Evolutionary conservation across 1,140 invertebrate species (phyloP).

Genomic region (Drosophila yakuba): DNA sequence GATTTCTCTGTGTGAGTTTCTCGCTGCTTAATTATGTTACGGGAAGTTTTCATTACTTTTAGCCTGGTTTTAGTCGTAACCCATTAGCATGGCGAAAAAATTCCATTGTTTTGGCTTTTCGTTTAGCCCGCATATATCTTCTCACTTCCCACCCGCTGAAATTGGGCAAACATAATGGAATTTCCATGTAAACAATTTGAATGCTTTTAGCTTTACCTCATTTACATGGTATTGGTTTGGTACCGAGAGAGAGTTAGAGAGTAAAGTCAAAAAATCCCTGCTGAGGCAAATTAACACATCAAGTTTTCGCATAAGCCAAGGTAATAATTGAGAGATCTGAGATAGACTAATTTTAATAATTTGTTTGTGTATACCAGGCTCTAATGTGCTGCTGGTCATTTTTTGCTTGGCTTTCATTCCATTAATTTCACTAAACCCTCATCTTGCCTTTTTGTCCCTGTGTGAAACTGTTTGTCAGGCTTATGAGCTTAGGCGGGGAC

Average conservation of each 20-base stretch:
- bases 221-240: neutral
- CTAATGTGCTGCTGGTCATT: neutral
- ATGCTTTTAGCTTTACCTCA: constrained; percentile 52
- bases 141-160: neutral
- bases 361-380: neutral
- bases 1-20: constrained; percentile 33
- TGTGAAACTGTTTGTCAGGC: constrained; percentile 25
- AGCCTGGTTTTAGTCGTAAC: constrained; percentile 1
- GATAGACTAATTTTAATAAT: constrained; percentile 5
- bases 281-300: constrained; percentile 69
- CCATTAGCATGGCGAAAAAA: constrained; percentile 26
- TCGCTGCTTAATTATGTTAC: constrained; percentile 52
- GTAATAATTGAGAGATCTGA: constrained; percentile 6
- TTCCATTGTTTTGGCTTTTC: constrained; percentile 64
- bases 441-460: constrained; percentile 22
- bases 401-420: constrained; percentile 8
- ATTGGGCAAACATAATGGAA: constrained; percentile 68
- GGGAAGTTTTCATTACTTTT: constrained; percentile 53
- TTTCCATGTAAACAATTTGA: constrained; percentile 77
- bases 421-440: constrained; percentile 19
- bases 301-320: constrained; percentile 15
- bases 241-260: neutral
- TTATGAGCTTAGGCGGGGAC: constrained; percentile 24
- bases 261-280: constrained; percentile 3
- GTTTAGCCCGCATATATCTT: constrained; percentile 54